Evolutionary conservation across 2,797 vertebrate genomes (phyloP).

Genomic region (Enteromius trimaculatus): DNA sequence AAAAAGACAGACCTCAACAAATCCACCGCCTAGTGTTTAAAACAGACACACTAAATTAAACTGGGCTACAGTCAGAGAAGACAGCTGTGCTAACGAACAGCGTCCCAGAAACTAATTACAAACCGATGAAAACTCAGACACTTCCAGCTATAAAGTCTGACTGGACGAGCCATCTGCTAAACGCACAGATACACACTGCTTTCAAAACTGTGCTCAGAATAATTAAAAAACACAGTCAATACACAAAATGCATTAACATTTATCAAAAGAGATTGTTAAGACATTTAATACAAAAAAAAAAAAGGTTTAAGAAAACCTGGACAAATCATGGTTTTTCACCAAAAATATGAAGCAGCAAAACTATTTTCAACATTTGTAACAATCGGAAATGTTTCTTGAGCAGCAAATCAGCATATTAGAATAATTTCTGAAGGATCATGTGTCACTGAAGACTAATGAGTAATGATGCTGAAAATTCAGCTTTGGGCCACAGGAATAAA

Average conservation of each 20-base stretch:
- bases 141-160: not conserved
- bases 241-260: not conserved
- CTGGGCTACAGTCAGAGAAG: not conserved
- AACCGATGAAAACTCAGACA: conserved; percentile 5
- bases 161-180: not conserved
- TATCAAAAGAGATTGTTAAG: not conserved
- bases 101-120: conserved; percentile 1
- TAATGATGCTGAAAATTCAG: not conserved
- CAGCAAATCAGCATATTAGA: not conserved
- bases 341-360: not conserved
- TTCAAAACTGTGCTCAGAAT: not conserved
- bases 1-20: conserved; percentile 17
- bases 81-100: conserved; percentile 9
- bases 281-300: not conserved
- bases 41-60: conserved; percentile 4
- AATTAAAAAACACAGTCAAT: not conserved
- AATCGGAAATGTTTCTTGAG: no score
- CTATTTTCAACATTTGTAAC: not conserved
- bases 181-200: not conserved
- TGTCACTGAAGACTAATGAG: not conserved
- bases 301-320: not conserved
- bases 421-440: not conserved
- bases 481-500: not conserved
- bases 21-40: conserved; percentile 19
- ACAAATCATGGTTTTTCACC: not conserved